Evolutionary conservation across 2,113 vertebrate species (phyloP).

Genomic region (Engystomops pustulosus): DNA sequence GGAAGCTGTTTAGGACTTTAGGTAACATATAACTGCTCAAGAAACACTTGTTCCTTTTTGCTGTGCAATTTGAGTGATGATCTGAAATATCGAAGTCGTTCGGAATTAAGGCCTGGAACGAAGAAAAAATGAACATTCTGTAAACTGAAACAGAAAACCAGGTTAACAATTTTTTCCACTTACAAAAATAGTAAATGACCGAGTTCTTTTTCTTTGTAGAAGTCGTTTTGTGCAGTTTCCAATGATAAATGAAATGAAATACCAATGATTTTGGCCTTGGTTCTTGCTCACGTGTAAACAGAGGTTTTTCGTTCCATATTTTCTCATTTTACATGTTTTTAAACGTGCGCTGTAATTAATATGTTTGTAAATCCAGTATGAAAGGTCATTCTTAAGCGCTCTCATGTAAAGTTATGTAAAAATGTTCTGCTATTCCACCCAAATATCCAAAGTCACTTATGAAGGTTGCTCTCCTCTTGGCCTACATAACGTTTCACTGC

Average conservation of each 20-base stretch:
- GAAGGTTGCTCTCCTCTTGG: neutral
- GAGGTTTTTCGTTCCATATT: neutral
- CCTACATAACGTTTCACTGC: neutral
- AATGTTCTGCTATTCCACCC: neutral
- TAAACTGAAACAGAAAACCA: slow-evolving; percentile 14
- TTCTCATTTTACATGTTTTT: slow-evolving; percentile 7
- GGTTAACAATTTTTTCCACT: slow-evolving; percentile 21
- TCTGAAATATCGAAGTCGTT: slow-evolving; percentile 1
- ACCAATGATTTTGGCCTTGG: neutral
- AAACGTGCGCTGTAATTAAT: neutral
- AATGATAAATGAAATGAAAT: slow-evolving; percentile 16
- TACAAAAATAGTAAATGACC: neutral
- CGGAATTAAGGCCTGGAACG: slow-evolving; percentile 10
- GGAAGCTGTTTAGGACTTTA: neutral
- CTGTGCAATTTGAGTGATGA: slow-evolving; percentile 4
- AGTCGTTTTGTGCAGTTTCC: neutral
- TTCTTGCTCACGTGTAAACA: neutral
- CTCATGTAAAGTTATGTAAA: neutral
- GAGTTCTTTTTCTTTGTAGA: slow-evolving; percentile 2
- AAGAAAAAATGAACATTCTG: slow-evolving; percentile 8
- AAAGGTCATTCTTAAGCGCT: neutral
- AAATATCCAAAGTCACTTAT: neutral
- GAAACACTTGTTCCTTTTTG: neutral
- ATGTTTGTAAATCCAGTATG: neutral
- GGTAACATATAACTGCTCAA: neutral